Base-by-base conservation (phyloP, 2,797 vertebrate genomes). In the Amphiprion clarkii region DNA sequence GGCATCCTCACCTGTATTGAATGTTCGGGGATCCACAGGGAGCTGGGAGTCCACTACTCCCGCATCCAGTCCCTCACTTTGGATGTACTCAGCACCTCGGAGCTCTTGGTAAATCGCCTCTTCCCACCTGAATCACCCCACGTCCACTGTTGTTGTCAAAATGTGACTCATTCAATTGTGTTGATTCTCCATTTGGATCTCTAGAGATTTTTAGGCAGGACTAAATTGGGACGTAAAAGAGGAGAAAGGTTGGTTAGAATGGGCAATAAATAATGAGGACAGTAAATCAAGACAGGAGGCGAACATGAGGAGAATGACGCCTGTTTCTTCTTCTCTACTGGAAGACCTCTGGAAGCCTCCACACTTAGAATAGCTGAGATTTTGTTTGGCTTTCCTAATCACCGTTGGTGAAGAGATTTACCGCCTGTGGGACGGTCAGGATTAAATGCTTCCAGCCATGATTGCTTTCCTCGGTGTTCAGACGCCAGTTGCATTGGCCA, bases 1-100 rank as follows among this genome's bases (percentile, higher is more conserved):
- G 98, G 98, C 87, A 97, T 99, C 90, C 94, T 99, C 87, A 99
- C 97, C 48, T 99, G 98, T 66, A 99, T 99, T 25, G 98, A 99
- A 81, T 99, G 98, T 84, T 99, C 98, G 0, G 98, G 98, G 83
- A 99, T 99, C 91, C 98, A 99, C 92, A 93, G 98, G 66, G 98
- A 99, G 89, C 95, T 99, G 65, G 98, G 98, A 3, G 98, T 99
- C 64, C 98, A 99, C 87, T 97, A 98, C 92, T 99, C 98, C 73
- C 95, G 98, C 91, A 99, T 99, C 94, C 98, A 99, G 72, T 99
- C 98, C 0, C 96, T 99, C 79, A 99, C 97, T 0, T 93, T 99
- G 87, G 98, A 99, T 57, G 97, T 99, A 16, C 93, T 99, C 89
- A 97, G 98, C 93, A 99, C 98, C 51, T 99, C 98, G 1, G 98